phyloP scores from a whole-genome alignment of 2,888 invertebrate genomes.

The Drosophila helvetica region DNA sequence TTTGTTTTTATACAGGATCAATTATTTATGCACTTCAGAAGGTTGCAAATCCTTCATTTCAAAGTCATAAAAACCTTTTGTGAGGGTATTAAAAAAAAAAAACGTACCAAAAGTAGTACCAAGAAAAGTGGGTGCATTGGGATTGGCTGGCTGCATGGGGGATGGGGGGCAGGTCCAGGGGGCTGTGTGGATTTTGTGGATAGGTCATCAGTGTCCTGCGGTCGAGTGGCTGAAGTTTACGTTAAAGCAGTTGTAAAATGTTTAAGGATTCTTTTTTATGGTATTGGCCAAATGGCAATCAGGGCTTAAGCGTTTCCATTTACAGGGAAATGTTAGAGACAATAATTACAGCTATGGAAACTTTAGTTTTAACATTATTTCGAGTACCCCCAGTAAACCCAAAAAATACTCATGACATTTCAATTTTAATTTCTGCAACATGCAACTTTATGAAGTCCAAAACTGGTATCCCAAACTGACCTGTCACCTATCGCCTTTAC shows the following conservation, averaged over 20 bases:
- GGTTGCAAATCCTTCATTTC: not conserved
- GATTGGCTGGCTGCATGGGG: conserved; percentile 5
- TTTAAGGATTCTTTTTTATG: conserved; percentile 9
- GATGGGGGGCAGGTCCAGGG: not conserved
- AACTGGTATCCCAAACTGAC: not conserved
- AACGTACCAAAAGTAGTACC: conserved; percentile 17
- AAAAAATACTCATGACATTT: conserved; percentile 38
- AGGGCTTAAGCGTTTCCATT: not conserved
- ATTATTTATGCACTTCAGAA: not conserved
- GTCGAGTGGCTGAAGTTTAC: conserved; percentile 33
- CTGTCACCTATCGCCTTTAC: not conserved
- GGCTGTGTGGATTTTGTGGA: conserved; percentile 9
- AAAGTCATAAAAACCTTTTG: not conserved
- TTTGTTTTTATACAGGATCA: not conserved
- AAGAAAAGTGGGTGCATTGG: conserved; percentile 31
- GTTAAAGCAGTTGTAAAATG: conserved; percentile 29
- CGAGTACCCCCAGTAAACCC: conserved; percentile 4
- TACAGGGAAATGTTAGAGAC: not conserved
- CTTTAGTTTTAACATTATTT: not conserved
- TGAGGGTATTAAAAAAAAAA: not conserved
- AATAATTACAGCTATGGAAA: not conserved
- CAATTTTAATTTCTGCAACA: conserved; percentile 39
- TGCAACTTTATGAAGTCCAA: not conserved
- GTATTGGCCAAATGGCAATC: not conserved
- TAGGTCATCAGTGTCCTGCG: conserved; percentile 56